Base-by-base conservation (phyloP, 2,888 invertebrate genomes). In the Diloba caeruleocephala region DNA sequence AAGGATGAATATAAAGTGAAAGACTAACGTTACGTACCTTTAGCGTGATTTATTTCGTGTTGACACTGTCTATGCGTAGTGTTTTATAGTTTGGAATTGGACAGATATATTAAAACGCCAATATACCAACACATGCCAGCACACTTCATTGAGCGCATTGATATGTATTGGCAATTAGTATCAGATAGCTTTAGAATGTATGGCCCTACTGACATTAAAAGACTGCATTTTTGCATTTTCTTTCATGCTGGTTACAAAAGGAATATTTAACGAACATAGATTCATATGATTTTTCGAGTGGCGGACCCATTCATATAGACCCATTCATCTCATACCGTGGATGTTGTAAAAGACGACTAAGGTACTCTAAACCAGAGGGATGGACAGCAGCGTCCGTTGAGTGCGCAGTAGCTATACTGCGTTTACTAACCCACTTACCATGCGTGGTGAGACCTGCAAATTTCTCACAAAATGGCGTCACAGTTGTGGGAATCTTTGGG, bases 121-220 rank as follows among this genome's bases (percentile, higher is more conserved):
- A 23, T 14, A 48, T 42, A 43, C 33, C 33, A 38, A 54, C 48
- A 36, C 34, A 38, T 44, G 45, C 46, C 52, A 48, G 13, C 43
- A 57, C 28, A 37, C 46, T 39, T 48, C 50, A 65, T 55, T 55
- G 31, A 33, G 21, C 28, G 8, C 21, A 63, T 43, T 63, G 63
- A 64, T 46, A 50, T 42, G 42, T 55, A 63, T 54, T 41, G 28
- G 15, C 28, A 21, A 23, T 42, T 19, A 26, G 26, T 21, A 48
- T 29, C 13, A 36, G 53, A 62, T 62, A 10, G n/a, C 28, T 41
- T 26, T 6, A 52, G 21, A 62, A 62, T 61, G 23, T 28, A 51
- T 26, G 21, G 14, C 19, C 0, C 42, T 13, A 10, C 10, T 43
- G 33, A 33, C 10, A 13, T 9, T 23, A 13, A 25, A 37, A 21